A percentile compares a stretch with the other conserved stretches of the same genome.
Evolutionary conservation across 2,113 vertebrate species (phyloP).

Genomic region (Nicator chloris): DNA sequence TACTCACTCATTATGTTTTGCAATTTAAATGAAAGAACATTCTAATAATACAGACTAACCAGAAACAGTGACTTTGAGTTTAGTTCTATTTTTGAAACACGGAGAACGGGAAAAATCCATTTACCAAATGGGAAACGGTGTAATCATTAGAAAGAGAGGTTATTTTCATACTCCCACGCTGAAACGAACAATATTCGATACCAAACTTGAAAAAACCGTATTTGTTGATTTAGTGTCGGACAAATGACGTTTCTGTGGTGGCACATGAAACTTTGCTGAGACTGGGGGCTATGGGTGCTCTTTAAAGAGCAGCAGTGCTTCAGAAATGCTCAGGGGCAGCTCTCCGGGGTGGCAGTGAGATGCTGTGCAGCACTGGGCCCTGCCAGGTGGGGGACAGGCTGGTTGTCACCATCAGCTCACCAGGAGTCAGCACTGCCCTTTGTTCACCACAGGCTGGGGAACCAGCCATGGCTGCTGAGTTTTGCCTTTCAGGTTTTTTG

Average conservation of each 20-base stretch:
- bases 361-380: background rate
- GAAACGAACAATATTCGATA: background rate
- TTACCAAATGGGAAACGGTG: background rate
- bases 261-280: background rate
- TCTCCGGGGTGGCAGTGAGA: fast-evolving
- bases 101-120: background rate
- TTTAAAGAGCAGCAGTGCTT: fast-evolving
- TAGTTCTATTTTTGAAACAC: background rate
- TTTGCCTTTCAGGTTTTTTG: background rate
- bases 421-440: background rate
- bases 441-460: background rate
- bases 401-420: background rate
- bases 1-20: background rate
- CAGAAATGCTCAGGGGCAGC: background rate
- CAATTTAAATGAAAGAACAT: background rate
- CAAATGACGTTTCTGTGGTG: background rate
- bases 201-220: background rate
- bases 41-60: background rate
- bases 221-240: background rate
- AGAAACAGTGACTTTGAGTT: background rate
- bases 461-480: background rate
- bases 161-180: background rate
- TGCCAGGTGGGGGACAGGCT: background rate
- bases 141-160: background rate
- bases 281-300: fast-evolving